Evolutionary conservation across 1,140 invertebrate genomes (phyloP).

Genomic region (Liolophura sinensis): DNA sequence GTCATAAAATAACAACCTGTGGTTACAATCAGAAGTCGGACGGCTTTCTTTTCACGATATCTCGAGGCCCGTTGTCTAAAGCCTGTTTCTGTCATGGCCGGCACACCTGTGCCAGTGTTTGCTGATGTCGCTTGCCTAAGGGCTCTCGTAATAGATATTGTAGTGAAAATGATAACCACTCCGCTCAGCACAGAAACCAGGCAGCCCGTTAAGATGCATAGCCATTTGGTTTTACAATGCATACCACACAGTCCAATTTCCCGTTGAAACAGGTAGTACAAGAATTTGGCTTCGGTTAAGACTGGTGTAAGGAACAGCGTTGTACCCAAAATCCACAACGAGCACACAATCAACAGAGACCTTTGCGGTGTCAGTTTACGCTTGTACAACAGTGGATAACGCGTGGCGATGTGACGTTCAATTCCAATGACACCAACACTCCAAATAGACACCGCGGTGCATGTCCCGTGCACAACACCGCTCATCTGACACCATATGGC

Average conservation of each 20-base stretch:
- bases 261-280: constrained; percentile 20
- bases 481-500: constrained; percentile 25
- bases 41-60: constrained; percentile 20
- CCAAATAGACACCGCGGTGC: constrained; percentile 29
- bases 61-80: not conserved
- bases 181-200: constrained; percentile 20
- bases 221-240: constrained; percentile 23
- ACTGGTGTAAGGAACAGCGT: constrained; percentile 18
- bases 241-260: constrained; percentile 26
- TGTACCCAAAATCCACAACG: constrained; percentile 19
- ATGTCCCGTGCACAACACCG: constrained; percentile 23
- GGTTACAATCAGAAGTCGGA: constrained; percentile 19
- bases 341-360: constrained; percentile 10
- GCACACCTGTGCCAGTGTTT: no score
- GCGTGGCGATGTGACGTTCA: constrained; percentile 30
- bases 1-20: constrained; percentile 19
- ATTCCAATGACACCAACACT: constrained; percentile 25
- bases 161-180: constrained; percentile 18
- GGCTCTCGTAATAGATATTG: constrained; percentile 6
- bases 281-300: constrained; percentile 12
- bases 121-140: no score
- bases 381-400: constrained; percentile 21
- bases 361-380: not conserved
- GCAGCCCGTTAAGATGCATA: constrained; percentile 25
- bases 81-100: not conserved